Base-by-base conservation (phyloP, 2,797 vertebrate species). In the Lepilemur septentrionalis region DNA sequence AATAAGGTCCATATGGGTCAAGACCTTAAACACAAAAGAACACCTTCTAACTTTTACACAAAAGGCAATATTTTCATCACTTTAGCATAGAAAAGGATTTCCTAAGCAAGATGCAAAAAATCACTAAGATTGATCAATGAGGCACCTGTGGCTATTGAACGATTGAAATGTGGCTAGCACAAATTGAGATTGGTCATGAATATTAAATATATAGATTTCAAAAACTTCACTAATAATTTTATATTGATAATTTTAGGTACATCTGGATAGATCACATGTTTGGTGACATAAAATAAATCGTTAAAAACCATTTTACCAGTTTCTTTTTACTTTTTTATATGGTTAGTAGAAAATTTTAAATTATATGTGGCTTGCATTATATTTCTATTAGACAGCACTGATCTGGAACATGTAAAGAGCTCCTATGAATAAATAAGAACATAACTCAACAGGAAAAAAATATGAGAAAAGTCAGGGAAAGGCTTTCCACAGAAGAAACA, bases 251-350 rank as follows among this genome's bases (percentile, higher is more conserved):
- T 25, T 81, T 79, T 63, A 78, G 28, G 18, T 76, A 63, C 15
- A 48, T 50, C 30, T 87, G 32, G 50, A 80, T 79, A 79, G 93
- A 73, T 43, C 46, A 91, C 69, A 7, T 32, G 32, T 17, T 41
- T 35, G 85, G 38, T 43, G n/a, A 65, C 81, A 89, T 70, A 67
- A 89, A 91, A 41, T 81, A 79, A n/a, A 43, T 63, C 73, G 50
- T 75, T 87, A 69, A 93, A 91, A n/a, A 2, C 7, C 67, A 43
- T 55, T 76, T 69, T 63, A 76, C 22, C 20, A 38, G 22, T n/a
- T 92, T 43, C 30, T 89, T 61, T 92, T 85, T 86, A 22, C 15
- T 89, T 80, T 83, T 50, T 85, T 67, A 55, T 52, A 55, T 69
- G 28, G 38, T 30, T 70, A 80, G 35, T 59, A 75, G n/a, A 80